Evolutionary conservation across 1,140 invertebrate species (phyloP).

Genomic region (Piezodorus guildinii): DNA sequence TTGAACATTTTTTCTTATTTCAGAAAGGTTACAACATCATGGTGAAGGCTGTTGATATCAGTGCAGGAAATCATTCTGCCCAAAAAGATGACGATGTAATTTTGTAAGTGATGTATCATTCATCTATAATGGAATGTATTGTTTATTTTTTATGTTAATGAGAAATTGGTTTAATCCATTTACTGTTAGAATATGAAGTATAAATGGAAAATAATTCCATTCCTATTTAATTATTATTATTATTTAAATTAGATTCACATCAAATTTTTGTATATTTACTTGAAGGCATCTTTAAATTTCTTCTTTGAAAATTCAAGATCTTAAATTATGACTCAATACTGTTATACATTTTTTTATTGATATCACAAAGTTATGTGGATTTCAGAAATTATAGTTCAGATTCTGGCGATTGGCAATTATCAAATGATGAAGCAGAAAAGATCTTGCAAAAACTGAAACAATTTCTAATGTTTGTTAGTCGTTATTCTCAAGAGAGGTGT

Average conservation of each 20-base stretch:
- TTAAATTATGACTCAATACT: too few species aligned
- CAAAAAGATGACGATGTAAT: slow-evolving; percentile 19
- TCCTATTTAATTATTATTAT: too few species aligned
- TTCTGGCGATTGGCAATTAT: slow-evolving; percentile 50
- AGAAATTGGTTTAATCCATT: too few species aligned
- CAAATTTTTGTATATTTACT: too few species aligned
- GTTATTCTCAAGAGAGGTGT: slow-evolving; percentile 84
- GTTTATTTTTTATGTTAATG: too few species aligned
- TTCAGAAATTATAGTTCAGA: slow-evolving; percentile 10
- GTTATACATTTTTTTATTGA: too few species aligned
- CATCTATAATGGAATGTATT: neutral
- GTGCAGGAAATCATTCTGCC: slow-evolving; percentile 36
- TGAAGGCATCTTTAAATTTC: too few species aligned
- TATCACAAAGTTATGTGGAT: too few species aligned
- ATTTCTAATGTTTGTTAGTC: slow-evolving; percentile 65
- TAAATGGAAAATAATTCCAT: too few species aligned
- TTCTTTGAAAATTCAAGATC: too few species aligned
- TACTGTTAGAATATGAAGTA: too few species aligned
- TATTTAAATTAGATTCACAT: too few species aligned
- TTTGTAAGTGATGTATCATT: slow-evolving; percentile 17
- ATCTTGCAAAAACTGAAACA: slow-evolving; percentile 60
- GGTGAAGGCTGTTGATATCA: slow-evolving; percentile 46
- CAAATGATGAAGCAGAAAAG: slow-evolving; percentile 51
- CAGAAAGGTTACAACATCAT: slow-evolving; percentile 63
- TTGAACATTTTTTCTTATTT: slow-evolving; percentile 19